phyloP scores from a whole-genome alignment of 2,888 invertebrate genomes.

The Mythimna vitellina region DNA sequence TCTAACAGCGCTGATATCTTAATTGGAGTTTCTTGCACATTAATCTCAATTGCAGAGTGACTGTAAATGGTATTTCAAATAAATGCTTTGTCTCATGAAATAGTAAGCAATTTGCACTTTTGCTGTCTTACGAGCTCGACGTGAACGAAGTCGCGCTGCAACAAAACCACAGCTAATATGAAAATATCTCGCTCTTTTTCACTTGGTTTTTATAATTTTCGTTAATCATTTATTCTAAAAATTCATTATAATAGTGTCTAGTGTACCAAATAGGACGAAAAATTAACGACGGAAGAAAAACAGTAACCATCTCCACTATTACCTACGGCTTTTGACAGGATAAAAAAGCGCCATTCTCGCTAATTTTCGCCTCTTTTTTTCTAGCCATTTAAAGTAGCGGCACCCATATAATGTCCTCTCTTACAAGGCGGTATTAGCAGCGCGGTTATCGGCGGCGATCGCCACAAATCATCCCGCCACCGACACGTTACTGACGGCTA shows the following conservation, averaged over 20 bases:
- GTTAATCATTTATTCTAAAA: too few species aligned
- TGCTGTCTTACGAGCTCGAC: too few species aligned
- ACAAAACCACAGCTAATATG: too few species aligned
- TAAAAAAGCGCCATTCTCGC: background rate
- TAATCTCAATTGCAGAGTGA: too few species aligned
- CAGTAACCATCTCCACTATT: background rate
- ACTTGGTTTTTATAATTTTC: background rate
- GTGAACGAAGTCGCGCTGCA: too few species aligned
- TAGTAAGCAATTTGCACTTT: too few species aligned
- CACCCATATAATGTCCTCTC: constrained; percentile 53
- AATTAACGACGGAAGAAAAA: background rate
- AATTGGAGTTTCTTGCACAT: too few species aligned
- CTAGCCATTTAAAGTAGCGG: constrained; percentile 23
- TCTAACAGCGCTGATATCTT: too few species aligned
- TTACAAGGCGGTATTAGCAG: constrained; percentile 72
- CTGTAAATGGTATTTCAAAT: too few species aligned
- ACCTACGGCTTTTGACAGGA: background rate
- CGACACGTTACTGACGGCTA: constrained; percentile 75
- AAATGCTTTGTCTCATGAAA: too few species aligned
- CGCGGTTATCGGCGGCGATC: constrained; percentile 68
- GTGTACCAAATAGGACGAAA: background rate
- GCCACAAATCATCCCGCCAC: constrained; percentile 77
- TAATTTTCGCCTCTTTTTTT: constrained; percentile 22
- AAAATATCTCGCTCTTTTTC: background rate
- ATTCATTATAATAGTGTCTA: background rate